Base-by-base conservation (phyloP, 2,888 invertebrate species). In the Acanthoscelides obtectus region DNA sequence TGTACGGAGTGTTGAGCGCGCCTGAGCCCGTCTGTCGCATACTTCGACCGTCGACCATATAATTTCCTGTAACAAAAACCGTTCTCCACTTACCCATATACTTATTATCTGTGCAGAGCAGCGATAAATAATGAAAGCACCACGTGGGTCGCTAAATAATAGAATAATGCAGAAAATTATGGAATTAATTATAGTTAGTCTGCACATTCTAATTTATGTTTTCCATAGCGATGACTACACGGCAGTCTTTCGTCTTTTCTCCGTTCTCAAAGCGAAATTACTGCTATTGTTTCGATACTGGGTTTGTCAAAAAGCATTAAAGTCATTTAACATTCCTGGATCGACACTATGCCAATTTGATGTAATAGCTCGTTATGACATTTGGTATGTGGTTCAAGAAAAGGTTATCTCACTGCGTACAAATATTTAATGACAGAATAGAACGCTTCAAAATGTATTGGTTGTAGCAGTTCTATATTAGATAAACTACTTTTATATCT, bases 151-250 rank as follows among this genome's bases (percentile, higher is more conserved):
- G 73, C 68, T 71, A 73, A 73, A 73, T 73, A 73, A 73, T 73
- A 73, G 73, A 73, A 73, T 73, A 73, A 72, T 71, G 67, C 71
- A 73, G 73, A 73, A 73, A 71, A 71, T 73, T 71, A 73, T 69
- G 71, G 71, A 73, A 71, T 73, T 73, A 73, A 73, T 73, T 73
- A 73, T 71, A 69, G 70, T 20, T 70, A 69, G 71, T 73, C 73
- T 73, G 71, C 71, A 73, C 70, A 70, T 70, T 73, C 73, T 71
- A 73, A 73, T 71, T 73, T 71, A 73, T 73, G 69, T 69, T 72
- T 72, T n/a, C 63, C 45, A 45, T 45, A 17, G 45, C 12, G 45
- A 6, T 45, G 45, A 45, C 45, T 45, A 45, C 45, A 45, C 45
- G 45, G 45, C 45, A 45, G 45, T 45, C 45, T 45, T 45, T 45